Conservation (phyloP, 2,888 invertebrate species). For the Latrodectus hesperus region DNA sequence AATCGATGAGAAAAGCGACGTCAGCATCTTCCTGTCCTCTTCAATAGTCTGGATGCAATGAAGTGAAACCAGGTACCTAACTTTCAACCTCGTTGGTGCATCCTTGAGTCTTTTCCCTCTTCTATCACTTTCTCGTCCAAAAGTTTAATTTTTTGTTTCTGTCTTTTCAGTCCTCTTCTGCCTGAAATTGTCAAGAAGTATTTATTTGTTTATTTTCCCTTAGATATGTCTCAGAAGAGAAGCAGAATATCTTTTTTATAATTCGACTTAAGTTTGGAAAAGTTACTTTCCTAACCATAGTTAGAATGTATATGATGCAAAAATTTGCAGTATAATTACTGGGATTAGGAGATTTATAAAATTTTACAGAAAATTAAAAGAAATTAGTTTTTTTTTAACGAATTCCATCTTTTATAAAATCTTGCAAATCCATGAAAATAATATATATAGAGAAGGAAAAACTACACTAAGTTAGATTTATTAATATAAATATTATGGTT, state of each 20-base stretch:
- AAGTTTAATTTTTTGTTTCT: constrained; percentile 8
- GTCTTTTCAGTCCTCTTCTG: not conserved
- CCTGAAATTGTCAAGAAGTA: constrained; percentile 25
- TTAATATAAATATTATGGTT: too few relatives aligned
- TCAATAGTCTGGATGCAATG: constrained; percentile 29
- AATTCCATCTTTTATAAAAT: too few relatives aligned
- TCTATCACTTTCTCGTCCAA: constrained; percentile 41
- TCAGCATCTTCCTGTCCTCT: constrained; percentile 23
- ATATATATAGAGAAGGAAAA: too few relatives aligned
- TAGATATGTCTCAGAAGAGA: constrained; percentile 6
- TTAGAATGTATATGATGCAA: too few relatives aligned
- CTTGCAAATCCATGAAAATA: too few relatives aligned
- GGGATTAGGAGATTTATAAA: too few relatives aligned
- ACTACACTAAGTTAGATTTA: too few relatives aligned
- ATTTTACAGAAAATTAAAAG: too few relatives aligned
- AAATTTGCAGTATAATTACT: too few relatives aligned
- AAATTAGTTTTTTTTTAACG: too few relatives aligned
- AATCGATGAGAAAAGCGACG: constrained; percentile 31
- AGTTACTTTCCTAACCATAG: too few relatives aligned
- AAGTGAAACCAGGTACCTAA: constrained; percentile 46
- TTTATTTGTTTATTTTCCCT: constrained; percentile 41
- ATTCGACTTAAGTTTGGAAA: too few relatives aligned
- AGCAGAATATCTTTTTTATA: not conserved
- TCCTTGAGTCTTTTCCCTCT: constrained; percentile 14
- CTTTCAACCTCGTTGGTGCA: constrained; percentile 23